Evolutionary conservation across 2,888 invertebrate species (phyloP), one percentile per base, ranked within the genome.

Genomic region (Diogma glabrata): DNA sequence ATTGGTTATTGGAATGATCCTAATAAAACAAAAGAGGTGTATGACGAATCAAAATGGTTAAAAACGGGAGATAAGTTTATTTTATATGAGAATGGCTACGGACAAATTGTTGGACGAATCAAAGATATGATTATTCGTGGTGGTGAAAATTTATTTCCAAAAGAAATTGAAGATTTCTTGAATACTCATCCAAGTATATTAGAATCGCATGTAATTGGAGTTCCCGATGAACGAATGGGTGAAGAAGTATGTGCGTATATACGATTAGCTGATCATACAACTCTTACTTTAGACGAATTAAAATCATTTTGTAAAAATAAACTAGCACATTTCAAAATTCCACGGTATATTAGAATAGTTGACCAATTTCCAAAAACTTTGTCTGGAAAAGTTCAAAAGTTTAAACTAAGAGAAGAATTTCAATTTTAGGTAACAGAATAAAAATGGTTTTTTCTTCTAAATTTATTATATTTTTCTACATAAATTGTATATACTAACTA

Each of bases 341-440:
- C 90, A 0, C 75, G 75, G 16, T 80, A 82, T 63, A 67, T 89
- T 12, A 64, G 75, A 51, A 75, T 82, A 58, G 71, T 82, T 1
- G 71, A 78, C 0, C 72, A 77, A 3, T 87, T 82, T 65, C 89
- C 90, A 1, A 79, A 81, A 63, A 91, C 90, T 0, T 72, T 75
- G 0, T 84, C 87, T 0, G 89, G 88, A 9, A 90, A 90, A 70
- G 74, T 87, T 50, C 83, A 85, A 63, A 89, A 89, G 64, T 80
- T 72, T 57, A 71, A 72, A 58, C 63, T 83, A 23, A 6, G 17
- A 7, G 43, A 43, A 22, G 22, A 43, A 2, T 43, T 43, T 43
- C n/a, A n/a, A n/a, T n/a, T n/a, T n/a, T n/a, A n/a, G n/a, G n/a
- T n/a, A n/a, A n/a, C n/a, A n/a, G n/a, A n/a, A n/a, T n/a, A n/a